Evolutionary conservation across 2,888 invertebrate genomes (phyloP).

Genomic region (Lasius fuliginosus): DNA sequence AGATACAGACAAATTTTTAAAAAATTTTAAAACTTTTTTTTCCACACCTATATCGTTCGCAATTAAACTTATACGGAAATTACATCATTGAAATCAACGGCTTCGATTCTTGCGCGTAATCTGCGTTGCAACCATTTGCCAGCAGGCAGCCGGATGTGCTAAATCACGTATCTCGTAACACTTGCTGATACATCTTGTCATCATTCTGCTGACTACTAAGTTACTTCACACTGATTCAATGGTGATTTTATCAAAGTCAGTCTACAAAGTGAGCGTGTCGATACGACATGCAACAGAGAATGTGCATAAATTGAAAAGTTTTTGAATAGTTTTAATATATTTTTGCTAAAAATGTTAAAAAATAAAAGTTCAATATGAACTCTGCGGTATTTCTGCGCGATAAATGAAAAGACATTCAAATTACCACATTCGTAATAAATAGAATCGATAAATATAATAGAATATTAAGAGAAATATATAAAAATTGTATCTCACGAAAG

Average conservation of each 20-base stretch:
- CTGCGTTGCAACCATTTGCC: neutral
- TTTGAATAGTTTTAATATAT: neutral
- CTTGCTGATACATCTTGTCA: neutral
- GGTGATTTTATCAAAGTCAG: slow-evolving; percentile 2
- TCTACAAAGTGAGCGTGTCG: slow-evolving; percentile 6
- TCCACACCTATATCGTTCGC: neutral
- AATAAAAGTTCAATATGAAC: neutral
- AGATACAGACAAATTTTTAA: neutral
- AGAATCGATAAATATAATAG: neutral
- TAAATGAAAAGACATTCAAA: neutral
- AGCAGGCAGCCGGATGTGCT: slow-evolving; percentile 1
- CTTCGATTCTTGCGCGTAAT: neutral
- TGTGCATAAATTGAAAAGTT: neutral
- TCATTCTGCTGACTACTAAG: slow-evolving; percentile 2
- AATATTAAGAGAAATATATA: neutral
- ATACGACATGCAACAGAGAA: neutral
- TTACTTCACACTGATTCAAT: neutral
- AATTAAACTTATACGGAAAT: neutral
- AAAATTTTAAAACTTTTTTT: neutral
- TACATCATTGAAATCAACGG: neutral
- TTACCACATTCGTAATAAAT: neutral
- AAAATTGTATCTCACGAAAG: neutral
- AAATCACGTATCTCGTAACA: slow-evolving; percentile 2
- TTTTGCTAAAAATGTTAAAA: neutral
- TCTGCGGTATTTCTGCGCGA: neutral